Base-by-base conservation (phyloP, 2,797 vertebrate genomes). In the Anguilla obscura region DNA sequence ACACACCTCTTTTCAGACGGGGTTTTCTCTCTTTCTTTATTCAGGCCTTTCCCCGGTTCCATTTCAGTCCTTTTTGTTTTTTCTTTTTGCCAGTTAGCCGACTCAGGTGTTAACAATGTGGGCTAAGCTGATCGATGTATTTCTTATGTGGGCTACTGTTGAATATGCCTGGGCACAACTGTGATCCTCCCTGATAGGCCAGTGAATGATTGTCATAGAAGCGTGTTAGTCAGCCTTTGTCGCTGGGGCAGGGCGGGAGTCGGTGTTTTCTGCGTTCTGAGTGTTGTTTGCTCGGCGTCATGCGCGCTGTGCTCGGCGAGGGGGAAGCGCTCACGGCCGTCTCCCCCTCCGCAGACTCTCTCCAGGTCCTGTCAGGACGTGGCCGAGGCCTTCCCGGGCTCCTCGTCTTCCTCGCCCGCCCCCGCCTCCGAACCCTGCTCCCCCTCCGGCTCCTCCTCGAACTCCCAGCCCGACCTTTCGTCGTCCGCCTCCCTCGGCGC, bases 351-450 rank as follows among this genome's bases (percentile, higher is more conserved):
- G 0, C 88, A 96, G 95, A 89, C 92, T 36, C 93, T 95, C 50
- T 93, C 94, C 91, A 92, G 91, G 74, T 95, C 95, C 1, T 94
- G 89, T 92, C 92, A 87, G 88, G 94, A 94, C 0, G 92, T 94
- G 14, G 92, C 92, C 0, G 94, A 94, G 87, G 80, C 89, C 52
- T 91, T 89, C 86, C 92, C 89, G 0, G 90, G 91, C 58, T 87
- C 84, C 0, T 90, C 88, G 40, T 90, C 90, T 0, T 90, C 92
- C 66, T 90, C 91, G 14, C 56, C 33, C n/a, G 30, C 84, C 0
- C 91, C 2, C 86, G 56, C 71, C 86, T 89, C 91, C 24, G 48
- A 76, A 18, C 90, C 90, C 54, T 89, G 90, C 1, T 90, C 92
- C 88, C 90, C 90, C 54, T 45, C 74, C 74, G 7, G 16, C 18